Conservation (phyloP, 2,888 invertebrate genomes). For the Protula sp. region DNA sequence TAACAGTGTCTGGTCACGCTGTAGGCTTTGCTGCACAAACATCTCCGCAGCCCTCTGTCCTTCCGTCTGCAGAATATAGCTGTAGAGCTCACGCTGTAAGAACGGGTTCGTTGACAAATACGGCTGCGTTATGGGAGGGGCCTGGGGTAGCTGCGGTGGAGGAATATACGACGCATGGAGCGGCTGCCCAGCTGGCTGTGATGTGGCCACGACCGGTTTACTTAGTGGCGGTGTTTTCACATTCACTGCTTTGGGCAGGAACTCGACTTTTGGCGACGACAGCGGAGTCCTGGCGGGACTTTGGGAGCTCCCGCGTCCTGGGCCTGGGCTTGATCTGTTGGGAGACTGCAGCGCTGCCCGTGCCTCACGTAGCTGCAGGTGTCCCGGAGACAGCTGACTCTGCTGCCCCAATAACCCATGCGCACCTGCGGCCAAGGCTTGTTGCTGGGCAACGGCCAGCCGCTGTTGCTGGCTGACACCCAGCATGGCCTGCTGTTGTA, state of each 20-base stretch:
- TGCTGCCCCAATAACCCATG: too few species aligned
- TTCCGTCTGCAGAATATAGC: slow-evolving; percentile 19
- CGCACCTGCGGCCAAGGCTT: too few species aligned
- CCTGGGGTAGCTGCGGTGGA: not conserved
- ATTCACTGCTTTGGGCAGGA: slow-evolving; percentile 36
- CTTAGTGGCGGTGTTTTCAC: not conserved
- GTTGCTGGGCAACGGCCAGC: too few species aligned
- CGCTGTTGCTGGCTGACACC: too few species aligned
- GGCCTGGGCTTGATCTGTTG: not conserved
- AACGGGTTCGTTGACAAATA: slow-evolving; percentile 5
- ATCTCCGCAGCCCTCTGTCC: slow-evolving; percentile 9
- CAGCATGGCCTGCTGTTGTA: too few species aligned
- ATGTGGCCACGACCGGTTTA: not conserved
- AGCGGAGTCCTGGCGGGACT: slow-evolving; percentile 8
- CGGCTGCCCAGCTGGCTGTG: not conserved
- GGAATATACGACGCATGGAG: not conserved
- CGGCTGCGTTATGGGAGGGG: not conserved
- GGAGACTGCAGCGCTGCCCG: too few species aligned
- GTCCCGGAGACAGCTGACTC: too few species aligned
- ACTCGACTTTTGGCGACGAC: slow-evolving; percentile 28
- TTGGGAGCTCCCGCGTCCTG: not conserved
- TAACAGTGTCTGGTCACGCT: slow-evolving; percentile 1
- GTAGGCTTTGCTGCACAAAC: slow-evolving; percentile 7
- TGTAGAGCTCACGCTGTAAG: slow-evolving; percentile 14
- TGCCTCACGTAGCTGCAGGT: too few species aligned